A percentile compares a stretch with the other conserved stretches of the same genome.
phyloP scores from a whole-genome alignment of 2,888 invertebrate genomes.

The Ectropis crepuscularia region DNA sequence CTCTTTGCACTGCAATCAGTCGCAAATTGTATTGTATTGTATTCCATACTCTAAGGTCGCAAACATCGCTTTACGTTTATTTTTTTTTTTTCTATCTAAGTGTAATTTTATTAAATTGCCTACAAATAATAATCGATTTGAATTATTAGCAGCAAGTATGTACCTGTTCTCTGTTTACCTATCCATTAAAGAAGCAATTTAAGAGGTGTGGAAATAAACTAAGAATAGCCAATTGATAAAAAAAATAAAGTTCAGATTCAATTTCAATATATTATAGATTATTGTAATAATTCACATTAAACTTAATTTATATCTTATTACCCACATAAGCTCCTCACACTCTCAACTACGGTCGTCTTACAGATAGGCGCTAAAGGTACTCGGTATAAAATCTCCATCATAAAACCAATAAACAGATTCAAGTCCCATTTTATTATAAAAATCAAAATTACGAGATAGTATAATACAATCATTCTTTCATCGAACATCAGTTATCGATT shows the following conservation, averaged over 20 bases:
- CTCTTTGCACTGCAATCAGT: too few species aligned
- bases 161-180: neutral
- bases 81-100: too few species aligned
- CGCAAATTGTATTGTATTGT: too few species aligned
- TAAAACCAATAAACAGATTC: constrained; percentile 85
- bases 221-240: constrained; percentile 79
- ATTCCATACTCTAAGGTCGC: too few species aligned
- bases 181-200: constrained; percentile 14
- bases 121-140: neutral
- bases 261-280: constrained; percentile 85
- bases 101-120: too few species aligned
- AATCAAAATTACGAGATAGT: constrained; percentile 83
- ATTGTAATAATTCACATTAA: constrained; percentile 85
- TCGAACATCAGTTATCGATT: constrained; percentile 82
- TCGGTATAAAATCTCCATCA: constrained; percentile 84
- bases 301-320: constrained; percentile 82
- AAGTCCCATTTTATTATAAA: constrained; percentile 85
- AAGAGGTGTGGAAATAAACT: constrained; percentile 59
- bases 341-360: constrained; percentile 76
- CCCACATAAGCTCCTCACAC: constrained; percentile 83
- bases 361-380: constrained; percentile 83
- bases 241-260: constrained; percentile 84
- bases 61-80: too few species aligned
- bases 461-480: constrained; percentile 79
- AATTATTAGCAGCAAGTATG: too few species aligned